Base-by-base conservation (phyloP, 1,140 invertebrate genomes). In the Octopus bimaculoides region DNA sequence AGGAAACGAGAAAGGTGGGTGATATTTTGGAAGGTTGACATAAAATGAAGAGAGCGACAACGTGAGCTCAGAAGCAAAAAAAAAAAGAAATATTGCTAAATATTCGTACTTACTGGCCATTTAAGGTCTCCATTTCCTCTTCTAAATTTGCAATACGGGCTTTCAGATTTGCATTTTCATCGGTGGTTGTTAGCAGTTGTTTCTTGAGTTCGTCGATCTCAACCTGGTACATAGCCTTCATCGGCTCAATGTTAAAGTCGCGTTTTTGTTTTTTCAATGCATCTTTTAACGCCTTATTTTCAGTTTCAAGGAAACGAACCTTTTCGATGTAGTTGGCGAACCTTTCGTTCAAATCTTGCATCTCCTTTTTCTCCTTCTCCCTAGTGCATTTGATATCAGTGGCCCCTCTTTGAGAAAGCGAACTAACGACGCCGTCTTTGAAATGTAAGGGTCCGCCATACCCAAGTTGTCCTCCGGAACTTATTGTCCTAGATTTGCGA, bases 201-300 rank as follows among this genome's bases (percentile, higher is more conserved):
- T 87, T 83, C 20, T 88, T 78, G 8, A 87, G 86, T 71, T 89
- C 86, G 8, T 84, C 80, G 79, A 92, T 80, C 79, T 92, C 91
- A 14, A 85, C 86, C 77, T 92, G 91, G 84, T 91, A 92, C 88
- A 92, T 91, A 54, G 88, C 85, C 83, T 91, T 91, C 77, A 92
- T 88, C 78, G 85, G 88, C 73, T 81, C 85, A 2, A 90, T 89
- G 84, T 91, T 91, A 79, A 90, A 88, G 52, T 91, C 91, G 87
- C 89, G 91, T 83, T 90, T 88, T 52, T 86, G 86, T 52, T 85
- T 83, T 9, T 89, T 85, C 54, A 91, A 82, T 79, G 90, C 90
- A 74, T 86, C 84, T 17, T 82, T 87, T 41, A 90, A 80, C 75
- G 90, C 90, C 75, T 87, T 86, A 80, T 91, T 91, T 81, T 90